These are phyloP conservation scores for Atethmia centrago DNA, from an alignment of 2,888 invertebrate species.

Conservation along the genomic window DNA sequence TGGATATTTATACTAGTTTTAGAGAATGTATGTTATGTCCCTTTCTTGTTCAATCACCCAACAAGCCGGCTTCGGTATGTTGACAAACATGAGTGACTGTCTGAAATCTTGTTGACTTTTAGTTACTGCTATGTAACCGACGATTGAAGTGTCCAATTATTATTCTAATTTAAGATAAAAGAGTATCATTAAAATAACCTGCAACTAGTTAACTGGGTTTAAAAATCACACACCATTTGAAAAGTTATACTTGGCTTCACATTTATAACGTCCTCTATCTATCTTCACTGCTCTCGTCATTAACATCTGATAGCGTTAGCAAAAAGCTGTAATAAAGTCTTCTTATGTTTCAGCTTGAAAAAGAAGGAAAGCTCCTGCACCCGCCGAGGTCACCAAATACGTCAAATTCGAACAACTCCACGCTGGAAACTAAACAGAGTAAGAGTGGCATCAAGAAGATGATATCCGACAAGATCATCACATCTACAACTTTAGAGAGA, in stretches of 20 bases:
- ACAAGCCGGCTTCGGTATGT: constrained; percentile 15
- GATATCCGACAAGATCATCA: constrained; percentile 87
- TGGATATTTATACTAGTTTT: constrained; percentile 38
- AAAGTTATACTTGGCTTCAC: background rate
- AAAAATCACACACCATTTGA: background rate
- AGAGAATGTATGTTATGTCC: constrained; percentile 49
- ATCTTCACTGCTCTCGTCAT: background rate
- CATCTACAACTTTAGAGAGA: constrained; percentile 86
- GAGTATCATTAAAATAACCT: background rate
- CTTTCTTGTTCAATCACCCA: constrained; percentile 22
- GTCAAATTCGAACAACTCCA: constrained; percentile 87
- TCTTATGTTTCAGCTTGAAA: constrained; percentile 86
- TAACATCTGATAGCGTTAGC: background rate
- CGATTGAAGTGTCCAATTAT: background rate
- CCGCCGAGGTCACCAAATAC: constrained; percentile 86
- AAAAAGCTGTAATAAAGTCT: background rate
- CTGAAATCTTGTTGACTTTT: constrained; percentile 7
- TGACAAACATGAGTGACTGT: constrained; percentile 36
- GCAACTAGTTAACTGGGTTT: background rate
- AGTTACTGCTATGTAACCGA: background rate
- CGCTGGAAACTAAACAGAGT: constrained; percentile 86
- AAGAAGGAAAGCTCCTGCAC: constrained; percentile 85
- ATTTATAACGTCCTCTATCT: background rate
- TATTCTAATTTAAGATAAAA: constrained; percentile 3
- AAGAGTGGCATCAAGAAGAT: constrained; percentile 88